Evolutionary conservation across 2,888 invertebrate genomes (phyloP).

Genomic region (Callyntrura guangdongensis): DNA sequence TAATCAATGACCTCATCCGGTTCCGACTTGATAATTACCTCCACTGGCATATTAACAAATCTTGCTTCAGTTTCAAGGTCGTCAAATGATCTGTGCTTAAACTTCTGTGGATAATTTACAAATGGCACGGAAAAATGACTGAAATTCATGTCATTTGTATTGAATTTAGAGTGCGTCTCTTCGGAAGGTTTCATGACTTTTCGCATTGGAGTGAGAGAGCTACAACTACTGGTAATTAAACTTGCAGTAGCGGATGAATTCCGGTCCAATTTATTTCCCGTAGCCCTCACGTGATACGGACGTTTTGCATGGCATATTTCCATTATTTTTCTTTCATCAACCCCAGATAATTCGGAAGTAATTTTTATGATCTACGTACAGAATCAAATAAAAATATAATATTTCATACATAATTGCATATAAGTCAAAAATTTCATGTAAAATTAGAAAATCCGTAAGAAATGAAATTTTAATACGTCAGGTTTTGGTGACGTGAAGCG

Average conservation of each 20-base stretch:
- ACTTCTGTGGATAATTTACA: background rate
- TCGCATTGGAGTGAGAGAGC: too few species aligned
- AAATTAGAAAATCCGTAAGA: too few species aligned
- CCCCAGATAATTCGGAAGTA: slow-evolving; percentile 49
- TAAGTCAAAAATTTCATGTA: too few species aligned
- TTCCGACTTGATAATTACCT: slow-evolving; percentile 54
- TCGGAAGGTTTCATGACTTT: too few species aligned
- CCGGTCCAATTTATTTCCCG: too few species aligned
- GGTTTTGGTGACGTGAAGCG: slow-evolving; percentile 21
- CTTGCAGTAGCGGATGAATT: too few species aligned
- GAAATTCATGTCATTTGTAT: background rate
- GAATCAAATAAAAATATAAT: background rate
- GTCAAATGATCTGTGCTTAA: background rate
- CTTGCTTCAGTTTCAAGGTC: background rate
- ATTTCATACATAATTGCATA: background rate
- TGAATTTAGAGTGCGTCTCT: too few species aligned
- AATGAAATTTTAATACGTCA: slow-evolving; percentile 47
- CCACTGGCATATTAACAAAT: slow-evolving; percentile 36
- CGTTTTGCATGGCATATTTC: background rate
- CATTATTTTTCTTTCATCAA: background rate
- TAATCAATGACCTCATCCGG: background rate
- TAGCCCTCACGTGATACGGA: too few species aligned
- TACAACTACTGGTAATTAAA: too few species aligned
- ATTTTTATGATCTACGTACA: slow-evolving; percentile 51
- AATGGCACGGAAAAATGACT: background rate